These are phyloP conservation scores for Ariopsis seemanni DNA, from an alignment of 2,113 vertebrate genomes.

Conservation along the genomic window DNA sequence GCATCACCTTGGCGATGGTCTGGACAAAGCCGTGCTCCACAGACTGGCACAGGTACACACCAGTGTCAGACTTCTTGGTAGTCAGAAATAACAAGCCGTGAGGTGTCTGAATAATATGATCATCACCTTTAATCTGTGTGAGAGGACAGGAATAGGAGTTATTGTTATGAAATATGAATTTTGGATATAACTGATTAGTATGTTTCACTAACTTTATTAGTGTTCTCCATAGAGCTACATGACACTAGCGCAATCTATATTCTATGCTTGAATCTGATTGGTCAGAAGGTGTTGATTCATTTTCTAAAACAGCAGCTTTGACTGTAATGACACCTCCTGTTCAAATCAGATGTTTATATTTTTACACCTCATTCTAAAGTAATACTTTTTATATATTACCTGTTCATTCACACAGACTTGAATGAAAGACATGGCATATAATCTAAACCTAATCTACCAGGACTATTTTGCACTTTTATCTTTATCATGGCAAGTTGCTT, in stretches of 20 bases:
- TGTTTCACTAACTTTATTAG: neutral
- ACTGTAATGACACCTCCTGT: too few relatives aligned
- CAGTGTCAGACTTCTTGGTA: conserved; percentile 79
- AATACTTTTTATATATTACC: too few relatives aligned
- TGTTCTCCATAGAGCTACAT: neutral
- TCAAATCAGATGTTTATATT: too few relatives aligned
- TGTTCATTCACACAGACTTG: too few relatives aligned
- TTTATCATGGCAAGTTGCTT: too few relatives aligned
- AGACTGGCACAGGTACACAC: conserved; percentile 90
- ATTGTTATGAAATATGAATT: neutral
- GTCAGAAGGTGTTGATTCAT: neutral
- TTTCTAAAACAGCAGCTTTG: too few relatives aligned
- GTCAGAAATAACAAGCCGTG: conserved; percentile 88
- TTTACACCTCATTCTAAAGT: too few relatives aligned
- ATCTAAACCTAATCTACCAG: too few relatives aligned
- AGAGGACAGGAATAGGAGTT: neutral
- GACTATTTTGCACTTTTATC: too few relatives aligned
- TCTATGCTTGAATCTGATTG: neutral
- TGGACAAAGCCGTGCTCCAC: conserved; percentile 91
- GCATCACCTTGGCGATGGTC: conserved; percentile 79
- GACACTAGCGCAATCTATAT: neutral
- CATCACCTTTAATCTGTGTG: conserved; percentile 81
- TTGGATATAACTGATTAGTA: neutral
- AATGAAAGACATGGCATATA: too few relatives aligned
- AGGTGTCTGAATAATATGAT: conserved; percentile 83